phyloP scores from a whole-genome alignment of 2,888 invertebrate genomes.

The Aporophyla lueneburgensis region DNA sequence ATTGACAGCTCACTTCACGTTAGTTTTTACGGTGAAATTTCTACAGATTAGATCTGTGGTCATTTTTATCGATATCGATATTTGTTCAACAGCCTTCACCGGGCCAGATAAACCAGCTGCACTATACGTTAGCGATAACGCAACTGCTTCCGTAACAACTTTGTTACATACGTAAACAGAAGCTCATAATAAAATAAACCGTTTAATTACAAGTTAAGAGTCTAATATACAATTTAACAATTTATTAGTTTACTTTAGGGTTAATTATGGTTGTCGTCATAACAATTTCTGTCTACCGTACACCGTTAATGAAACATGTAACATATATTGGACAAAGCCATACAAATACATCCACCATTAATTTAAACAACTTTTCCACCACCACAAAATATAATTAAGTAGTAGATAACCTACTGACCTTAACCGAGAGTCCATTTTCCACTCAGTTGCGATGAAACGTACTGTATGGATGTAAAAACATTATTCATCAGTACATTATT shows the following conservation, averaged over 20 bases:
- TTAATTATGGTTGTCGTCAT: slow-evolving; percentile 9
- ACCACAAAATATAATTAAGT: slow-evolving; percentile 66
- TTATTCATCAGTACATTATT: slow-evolving; percentile 59
- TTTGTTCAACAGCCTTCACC: background rate
- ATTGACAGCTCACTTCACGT: background rate
- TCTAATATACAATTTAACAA: background rate
- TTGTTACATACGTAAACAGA: background rate
- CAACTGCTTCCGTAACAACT: background rate
- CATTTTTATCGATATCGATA: background rate
- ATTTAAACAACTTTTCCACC: slow-evolving; percentile 67
- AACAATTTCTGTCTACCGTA: slow-evolving; percentile 8
- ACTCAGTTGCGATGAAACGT: slow-evolving; percentile 77
- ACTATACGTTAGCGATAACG: background rate
- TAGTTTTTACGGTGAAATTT: background rate
- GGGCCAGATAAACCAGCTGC: background rate
- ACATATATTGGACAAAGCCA: slow-evolving; percentile 33
- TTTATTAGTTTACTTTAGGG: slow-evolving; percentile 10
- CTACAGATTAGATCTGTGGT: background rate
- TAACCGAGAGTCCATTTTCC: slow-evolving; percentile 75
- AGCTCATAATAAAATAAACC: background rate
- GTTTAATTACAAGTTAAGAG: background rate
- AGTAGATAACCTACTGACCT: slow-evolving; percentile 77
- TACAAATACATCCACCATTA: slow-evolving; percentile 52
- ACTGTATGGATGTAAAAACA: slow-evolving; percentile 75
- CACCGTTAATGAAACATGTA: slow-evolving; percentile 24